Conservation (phyloP, 1,140 invertebrate genomes). For the Drosophila auraria region DNA sequence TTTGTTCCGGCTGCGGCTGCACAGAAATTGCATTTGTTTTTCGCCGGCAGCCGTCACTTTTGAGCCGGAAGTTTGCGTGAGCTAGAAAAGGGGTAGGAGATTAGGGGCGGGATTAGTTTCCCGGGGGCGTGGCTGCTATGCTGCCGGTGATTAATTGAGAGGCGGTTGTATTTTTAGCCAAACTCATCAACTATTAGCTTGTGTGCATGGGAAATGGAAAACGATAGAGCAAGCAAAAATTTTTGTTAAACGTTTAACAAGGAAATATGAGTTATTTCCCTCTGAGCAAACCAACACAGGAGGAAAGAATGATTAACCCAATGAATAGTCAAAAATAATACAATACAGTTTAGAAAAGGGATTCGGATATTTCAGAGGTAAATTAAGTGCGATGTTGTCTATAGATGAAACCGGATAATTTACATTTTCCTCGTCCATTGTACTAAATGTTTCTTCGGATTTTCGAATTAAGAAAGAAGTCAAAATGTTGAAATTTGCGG, state of each 20-base stretch:
- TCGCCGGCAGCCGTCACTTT: conserved; percentile 29
- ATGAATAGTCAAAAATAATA: not conserved
- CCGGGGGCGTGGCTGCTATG: conserved; percentile 18
- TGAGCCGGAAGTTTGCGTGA: conserved; percentile 51
- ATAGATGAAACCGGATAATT: no score
- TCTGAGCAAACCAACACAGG: no score
- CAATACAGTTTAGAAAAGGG: not conserved
- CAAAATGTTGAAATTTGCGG: not conserved
- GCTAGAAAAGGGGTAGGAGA: not conserved
- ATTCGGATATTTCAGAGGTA: no score
- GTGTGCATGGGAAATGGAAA: conserved; percentile 1
- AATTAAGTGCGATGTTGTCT: no score
- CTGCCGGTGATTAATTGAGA: conserved; percentile 21
- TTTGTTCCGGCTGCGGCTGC: conserved; percentile 23
- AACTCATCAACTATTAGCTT: conserved; percentile 13
- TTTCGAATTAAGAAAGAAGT: no score
- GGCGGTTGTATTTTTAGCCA: conserved; percentile 26
- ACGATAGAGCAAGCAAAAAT: not conserved
- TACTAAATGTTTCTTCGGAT: no score
- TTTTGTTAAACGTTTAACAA: no score
- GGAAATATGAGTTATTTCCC: no score
- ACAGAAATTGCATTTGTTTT: conserved; percentile 53
- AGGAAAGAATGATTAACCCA: no score
- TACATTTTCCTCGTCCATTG: no score
- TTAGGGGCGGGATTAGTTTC: not conserved